Conservation (phyloP, 2,888 invertebrate genomes). For the Tachystola acroxantha region DNA sequence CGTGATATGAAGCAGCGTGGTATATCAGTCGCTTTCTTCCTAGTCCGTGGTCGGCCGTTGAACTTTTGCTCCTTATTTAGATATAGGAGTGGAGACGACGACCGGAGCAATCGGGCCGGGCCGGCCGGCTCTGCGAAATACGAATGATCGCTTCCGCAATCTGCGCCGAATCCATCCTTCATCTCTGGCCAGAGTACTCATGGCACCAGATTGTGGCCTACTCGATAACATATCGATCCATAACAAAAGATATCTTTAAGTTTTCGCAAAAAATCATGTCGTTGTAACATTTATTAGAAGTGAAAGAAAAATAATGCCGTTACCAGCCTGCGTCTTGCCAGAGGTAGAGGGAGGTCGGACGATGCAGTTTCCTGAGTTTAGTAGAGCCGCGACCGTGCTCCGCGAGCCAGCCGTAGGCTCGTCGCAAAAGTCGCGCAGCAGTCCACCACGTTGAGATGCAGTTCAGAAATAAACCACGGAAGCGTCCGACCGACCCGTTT, state of each 20-base stretch:
- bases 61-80: slow-evolving; percentile 78
- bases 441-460: slow-evolving; percentile 61
- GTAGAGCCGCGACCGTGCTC: neutral
- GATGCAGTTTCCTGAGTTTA: neutral
- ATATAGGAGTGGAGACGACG: slow-evolving; percentile 71
- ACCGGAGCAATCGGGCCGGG: slow-evolving; percentile 49
- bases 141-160: slow-evolving; percentile 63
- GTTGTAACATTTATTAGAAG: no score
- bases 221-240: no score
- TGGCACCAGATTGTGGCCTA: no score
- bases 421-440: slow-evolving; percentile 56
- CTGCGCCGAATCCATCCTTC: slow-evolving; percentile 35
- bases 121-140: slow-evolving; percentile 58
- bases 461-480: slow-evolving; percentile 76
- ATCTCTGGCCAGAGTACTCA: slow-evolving; percentile 14
- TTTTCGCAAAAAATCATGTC: no score
- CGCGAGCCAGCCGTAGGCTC: neutral
- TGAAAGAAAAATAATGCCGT: no score
- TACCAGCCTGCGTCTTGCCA: neutral
- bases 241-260: no score
- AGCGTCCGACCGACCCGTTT: slow-evolving; percentile 76
- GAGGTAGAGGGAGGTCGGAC: neutral
- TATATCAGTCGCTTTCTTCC: slow-evolving; percentile 47
- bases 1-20: slow-evolving; percentile 26
- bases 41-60: slow-evolving; percentile 62